Conservation (phyloP, 2,113 vertebrate genomes). For the Microtus richardsoni region DNA sequence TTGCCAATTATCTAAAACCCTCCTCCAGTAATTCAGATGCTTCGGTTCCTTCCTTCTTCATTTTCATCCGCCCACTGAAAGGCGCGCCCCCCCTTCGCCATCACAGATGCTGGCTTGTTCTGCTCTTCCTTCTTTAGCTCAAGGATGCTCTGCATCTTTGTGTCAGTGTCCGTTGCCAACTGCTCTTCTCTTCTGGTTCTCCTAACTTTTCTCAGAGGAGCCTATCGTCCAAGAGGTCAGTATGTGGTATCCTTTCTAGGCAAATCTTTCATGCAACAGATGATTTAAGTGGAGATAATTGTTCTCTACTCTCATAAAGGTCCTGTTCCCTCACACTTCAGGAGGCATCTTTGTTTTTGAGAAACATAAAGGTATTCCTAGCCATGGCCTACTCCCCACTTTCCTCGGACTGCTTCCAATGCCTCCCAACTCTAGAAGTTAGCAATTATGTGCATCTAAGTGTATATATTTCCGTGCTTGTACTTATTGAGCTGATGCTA, state of each 20-base stretch:
- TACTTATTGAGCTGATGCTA: not conserved
- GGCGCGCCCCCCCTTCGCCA: rapidly evolving
- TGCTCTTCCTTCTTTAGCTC: not conserved
- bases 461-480: not conserved
- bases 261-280: not conserved
- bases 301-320: not conserved
- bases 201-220: not conserved
- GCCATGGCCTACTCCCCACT: not conserved
- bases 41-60: not conserved
- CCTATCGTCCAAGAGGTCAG: not conserved
- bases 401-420: no score
- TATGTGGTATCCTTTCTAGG: not conserved
- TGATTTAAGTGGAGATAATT: not conserved
- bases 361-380: not conserved
- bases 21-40: slow-evolving; percentile 51
- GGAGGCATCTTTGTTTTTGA: not conserved
- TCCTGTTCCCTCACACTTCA: not conserved
- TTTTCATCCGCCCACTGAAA: not conserved
- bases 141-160: no score
- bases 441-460: not conserved
- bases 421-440: not conserved
- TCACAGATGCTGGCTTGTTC: not conserved
- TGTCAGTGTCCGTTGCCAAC: no score
- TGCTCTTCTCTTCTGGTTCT: not conserved
- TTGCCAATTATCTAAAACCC: slow-evolving; percentile 57